phyloP scores from a whole-genome alignment of 2,113 vertebrate genomes.

The Aspiorhynchus laticeps region DNA sequence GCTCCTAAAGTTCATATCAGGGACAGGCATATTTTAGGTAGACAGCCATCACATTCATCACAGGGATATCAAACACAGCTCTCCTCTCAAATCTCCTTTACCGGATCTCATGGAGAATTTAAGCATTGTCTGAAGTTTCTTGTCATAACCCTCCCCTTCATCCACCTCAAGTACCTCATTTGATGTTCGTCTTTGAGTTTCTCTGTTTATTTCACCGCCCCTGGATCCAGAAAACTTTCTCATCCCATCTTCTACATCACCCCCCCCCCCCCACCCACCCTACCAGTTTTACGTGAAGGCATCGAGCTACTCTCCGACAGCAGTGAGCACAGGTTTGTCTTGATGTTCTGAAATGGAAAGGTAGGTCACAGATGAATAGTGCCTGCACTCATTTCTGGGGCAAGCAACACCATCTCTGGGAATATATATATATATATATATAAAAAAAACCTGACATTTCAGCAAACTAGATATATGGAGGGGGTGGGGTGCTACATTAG shows the following conservation, averaged over 20 bases:
- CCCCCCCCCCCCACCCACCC: not conserved
- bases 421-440: not conserved
- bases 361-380: constrained; percentile 49
- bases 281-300: not conserved
- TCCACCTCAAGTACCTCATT: constrained; percentile 28
- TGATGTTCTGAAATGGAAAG: constrained; percentile 47
- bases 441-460: constrained; percentile 34
- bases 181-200: constrained; percentile 37
- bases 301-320: not conserved
- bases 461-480: not conserved
- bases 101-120: constrained; percentile 28
- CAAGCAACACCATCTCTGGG: constrained; percentile 39
- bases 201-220: constrained; percentile 17
- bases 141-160: constrained; percentile 18
- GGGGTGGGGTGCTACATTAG: not conserved
- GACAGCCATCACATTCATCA: constrained; percentile 39
- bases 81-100: constrained; percentile 42
- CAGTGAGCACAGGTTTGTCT: constrained; percentile 17
- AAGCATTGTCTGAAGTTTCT: constrained; percentile 46
- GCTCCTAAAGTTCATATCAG: constrained; percentile 44
- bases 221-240: constrained; percentile 8
- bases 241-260: not conserved
- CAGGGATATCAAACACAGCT: constrained; percentile 53
- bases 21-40: constrained; percentile 42
- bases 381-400: constrained; percentile 50